Evolutionary conservation across 2,113 vertebrate genomes (phyloP).

Genomic region (Triplophysa tibetana): DNA sequence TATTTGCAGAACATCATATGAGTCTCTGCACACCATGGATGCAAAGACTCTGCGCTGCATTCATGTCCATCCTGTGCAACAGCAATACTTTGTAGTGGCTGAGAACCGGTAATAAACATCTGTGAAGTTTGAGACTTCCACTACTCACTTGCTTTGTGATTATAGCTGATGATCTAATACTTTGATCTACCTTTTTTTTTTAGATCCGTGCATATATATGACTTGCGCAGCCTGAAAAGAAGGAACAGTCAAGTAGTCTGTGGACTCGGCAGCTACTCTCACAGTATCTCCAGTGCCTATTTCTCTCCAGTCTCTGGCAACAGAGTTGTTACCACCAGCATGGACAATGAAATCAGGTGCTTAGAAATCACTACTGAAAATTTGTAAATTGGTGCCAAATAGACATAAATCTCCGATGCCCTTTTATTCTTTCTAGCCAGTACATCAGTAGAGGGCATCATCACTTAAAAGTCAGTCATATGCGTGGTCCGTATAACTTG

Average conservation of each 20-base stretch:
- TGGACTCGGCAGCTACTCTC: constrained; percentile 72
- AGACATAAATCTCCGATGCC: background rate
- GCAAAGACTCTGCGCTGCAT: constrained; percentile 72
- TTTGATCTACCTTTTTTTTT: constrained; percentile 37
- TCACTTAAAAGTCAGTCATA: background rate
- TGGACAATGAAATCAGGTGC: constrained; percentile 84
- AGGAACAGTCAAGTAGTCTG: constrained; percentile 65
- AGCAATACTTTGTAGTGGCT: constrained; percentile 81
- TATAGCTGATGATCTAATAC: background rate
- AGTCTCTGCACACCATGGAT: constrained; percentile 71
- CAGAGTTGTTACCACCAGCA: constrained; percentile 80
- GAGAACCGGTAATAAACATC: constrained; percentile 69
- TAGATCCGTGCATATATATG: constrained; percentile 80
- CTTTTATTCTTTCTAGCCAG: background rate
- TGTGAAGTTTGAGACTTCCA: background rate
- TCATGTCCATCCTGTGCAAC: constrained; percentile 81
- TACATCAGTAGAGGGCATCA: background rate
- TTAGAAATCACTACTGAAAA: background rate
- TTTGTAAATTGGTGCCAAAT: background rate
- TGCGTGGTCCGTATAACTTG: background rate
- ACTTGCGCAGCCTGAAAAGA: constrained; percentile 75
- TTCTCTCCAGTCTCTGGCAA: constrained; percentile 86
- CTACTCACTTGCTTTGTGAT: background rate
- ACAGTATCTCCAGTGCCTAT: constrained; percentile 78
- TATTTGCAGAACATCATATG: constrained; percentile 61